Conservation (phyloP, 2,797 vertebrate genomes). For the Parauchenoglanis punctatus region DNA sequence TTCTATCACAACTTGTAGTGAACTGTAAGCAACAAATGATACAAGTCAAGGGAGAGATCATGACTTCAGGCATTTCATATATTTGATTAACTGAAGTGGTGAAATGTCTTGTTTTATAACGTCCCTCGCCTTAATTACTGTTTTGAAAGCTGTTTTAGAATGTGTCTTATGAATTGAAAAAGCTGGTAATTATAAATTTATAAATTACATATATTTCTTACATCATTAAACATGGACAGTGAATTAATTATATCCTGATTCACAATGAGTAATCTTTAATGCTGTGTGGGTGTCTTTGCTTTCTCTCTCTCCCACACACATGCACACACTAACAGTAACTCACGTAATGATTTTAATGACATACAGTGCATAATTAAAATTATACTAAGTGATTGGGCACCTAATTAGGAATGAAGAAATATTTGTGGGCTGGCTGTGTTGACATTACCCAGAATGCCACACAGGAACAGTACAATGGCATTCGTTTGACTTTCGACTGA, state of each 20-base stretch:
- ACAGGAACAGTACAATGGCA: slow-evolving; percentile 27
- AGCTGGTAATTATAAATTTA: slow-evolving; percentile 30
- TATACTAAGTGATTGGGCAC: slow-evolving; percentile 74
- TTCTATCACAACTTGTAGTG: background rate
- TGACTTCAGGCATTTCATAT: background rate
- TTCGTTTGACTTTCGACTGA: slow-evolving; percentile 53
- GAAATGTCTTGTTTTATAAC: slow-evolving; percentile 27
- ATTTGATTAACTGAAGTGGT: slow-evolving; percentile 5
- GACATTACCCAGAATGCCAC: slow-evolving; percentile 42
- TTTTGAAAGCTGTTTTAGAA: slow-evolving; percentile 27
- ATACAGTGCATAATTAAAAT: slow-evolving; percentile 75
- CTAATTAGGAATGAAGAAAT: slow-evolving; percentile 78
- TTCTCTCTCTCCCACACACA: background rate
- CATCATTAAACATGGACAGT: slow-evolving; percentile 68
- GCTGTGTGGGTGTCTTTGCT: slow-evolving; percentile 67
- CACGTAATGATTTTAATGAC: slow-evolving; percentile 71
- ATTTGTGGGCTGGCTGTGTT: slow-evolving; percentile 61
- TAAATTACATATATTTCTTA: slow-evolving; percentile 48
- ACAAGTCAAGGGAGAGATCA: background rate
- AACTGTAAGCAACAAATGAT: background rate
- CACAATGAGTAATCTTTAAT: slow-evolving; percentile 67
- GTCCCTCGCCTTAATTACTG: slow-evolving; percentile 6
- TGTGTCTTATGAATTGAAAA: slow-evolving; percentile 16
- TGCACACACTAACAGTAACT: slow-evolving; percentile 2
- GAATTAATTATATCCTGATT: slow-evolving; percentile 69